Percentiles rank a stretch among this genome's conserved stretches.
Evolutionary conservation across 2,797 vertebrate genomes (phyloP).

Genomic region (Gallinago nigripennis): DNA sequence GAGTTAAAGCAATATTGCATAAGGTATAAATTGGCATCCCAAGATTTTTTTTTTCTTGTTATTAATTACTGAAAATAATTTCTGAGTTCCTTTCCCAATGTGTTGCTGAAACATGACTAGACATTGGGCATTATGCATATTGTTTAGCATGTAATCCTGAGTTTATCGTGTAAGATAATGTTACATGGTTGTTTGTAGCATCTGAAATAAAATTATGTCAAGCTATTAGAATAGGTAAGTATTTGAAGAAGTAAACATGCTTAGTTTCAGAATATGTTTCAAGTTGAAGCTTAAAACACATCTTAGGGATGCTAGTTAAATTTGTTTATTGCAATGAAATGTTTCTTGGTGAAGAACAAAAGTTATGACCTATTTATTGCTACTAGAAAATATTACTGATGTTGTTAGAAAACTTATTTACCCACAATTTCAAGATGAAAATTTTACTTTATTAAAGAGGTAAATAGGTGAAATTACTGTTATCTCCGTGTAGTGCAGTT

Average conservation of each 20-base stretch:
- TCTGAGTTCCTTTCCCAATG: not conserved
- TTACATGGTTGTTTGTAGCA: not conserved
- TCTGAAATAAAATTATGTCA: not conserved
- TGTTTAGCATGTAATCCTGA: not conserved
- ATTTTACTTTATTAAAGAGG: not conserved
- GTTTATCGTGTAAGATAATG: not conserved
- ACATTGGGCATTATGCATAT: not conserved
- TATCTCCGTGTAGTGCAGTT: not conserved
- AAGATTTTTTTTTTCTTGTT: not conserved
- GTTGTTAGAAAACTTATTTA: not conserved
- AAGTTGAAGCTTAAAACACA: not conserved
- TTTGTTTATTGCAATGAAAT: not conserved
- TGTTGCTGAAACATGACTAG: not conserved
- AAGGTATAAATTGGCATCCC: not conserved
- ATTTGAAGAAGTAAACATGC: not conserved
- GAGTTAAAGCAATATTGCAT: not conserved
- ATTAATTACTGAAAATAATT: not conserved
- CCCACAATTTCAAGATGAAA: not conserved
- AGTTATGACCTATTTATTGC: not conserved
- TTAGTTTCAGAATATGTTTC: not conserved
- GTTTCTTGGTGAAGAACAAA: not conserved
- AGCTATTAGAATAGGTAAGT: not conserved
- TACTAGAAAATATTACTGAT: not conserved
- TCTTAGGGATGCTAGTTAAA: not conserved
- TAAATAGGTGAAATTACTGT: not conserved